These are phyloP conservation scores for Hystrix brachyura DNA, from an alignment of 2,113 vertebrate genomes.

Conservation along the genomic window DNA sequence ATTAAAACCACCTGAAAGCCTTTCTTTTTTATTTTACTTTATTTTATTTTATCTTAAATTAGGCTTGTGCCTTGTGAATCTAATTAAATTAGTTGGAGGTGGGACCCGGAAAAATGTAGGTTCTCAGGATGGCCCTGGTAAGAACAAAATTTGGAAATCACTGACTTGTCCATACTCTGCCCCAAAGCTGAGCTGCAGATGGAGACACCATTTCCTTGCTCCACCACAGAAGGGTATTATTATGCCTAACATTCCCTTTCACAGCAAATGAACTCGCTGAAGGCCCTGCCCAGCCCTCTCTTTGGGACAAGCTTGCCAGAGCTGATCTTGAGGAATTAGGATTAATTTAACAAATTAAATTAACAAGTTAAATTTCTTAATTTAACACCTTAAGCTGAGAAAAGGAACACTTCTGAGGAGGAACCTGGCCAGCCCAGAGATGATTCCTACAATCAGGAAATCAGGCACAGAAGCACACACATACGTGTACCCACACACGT, in stretches of 20 bases:
- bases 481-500: fast-evolving
- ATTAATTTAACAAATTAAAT: too few species aligned
- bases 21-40: background rate
- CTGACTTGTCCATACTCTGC: background rate
- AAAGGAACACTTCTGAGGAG: background rate
- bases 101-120: background rate
- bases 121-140: background rate
- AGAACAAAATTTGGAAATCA: background rate
- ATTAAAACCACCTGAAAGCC: background rate
- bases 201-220: background rate
- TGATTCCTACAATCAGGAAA: background rate
- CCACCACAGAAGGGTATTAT: background rate
- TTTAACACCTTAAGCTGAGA: background rate
- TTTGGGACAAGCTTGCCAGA: background rate
- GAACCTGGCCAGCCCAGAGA: background rate
- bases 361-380: too few species aligned
- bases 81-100: background rate
- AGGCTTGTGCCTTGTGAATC: background rate
- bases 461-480: background rate
- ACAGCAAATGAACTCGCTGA: background rate
- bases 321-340: background rate
- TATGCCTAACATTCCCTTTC: background rate
- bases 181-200: background rate
- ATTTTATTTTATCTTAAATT: background rate
- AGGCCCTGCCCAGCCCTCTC: background rate